Conservation (phyloP, 1,140 invertebrate genomes). For the Portunus trituberculatus region DNA sequence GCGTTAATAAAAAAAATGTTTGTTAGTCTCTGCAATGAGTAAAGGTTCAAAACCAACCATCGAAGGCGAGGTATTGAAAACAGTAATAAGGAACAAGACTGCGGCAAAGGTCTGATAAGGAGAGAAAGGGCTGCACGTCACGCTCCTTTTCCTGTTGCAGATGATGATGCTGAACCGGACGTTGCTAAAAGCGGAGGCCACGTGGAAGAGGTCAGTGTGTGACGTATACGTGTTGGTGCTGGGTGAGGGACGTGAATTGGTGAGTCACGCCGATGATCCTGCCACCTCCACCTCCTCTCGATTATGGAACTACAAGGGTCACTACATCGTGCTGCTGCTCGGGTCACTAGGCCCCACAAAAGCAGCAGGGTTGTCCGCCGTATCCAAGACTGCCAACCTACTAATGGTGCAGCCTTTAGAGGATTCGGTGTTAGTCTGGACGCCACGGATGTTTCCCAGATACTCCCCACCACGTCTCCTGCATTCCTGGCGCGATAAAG, state of each 20-base stretch:
- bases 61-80: background rate
- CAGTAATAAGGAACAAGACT: background rate
- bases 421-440: conserved; percentile 50
- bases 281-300: conserved; percentile 1
- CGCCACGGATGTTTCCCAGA: conserved; percentile 43
- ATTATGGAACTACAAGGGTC: conserved; percentile 71
- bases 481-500: conserved; percentile 30
- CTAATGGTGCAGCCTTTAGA: conserved; percentile 53
- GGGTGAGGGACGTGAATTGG: conserved; percentile 8
- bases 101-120: background rate
- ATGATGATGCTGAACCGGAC: background rate
- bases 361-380: conserved; percentile 57
- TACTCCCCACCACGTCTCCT: background rate
- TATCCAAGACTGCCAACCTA: conserved; percentile 58
- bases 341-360: background rate
- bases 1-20: background rate
- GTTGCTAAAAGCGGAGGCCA: background rate
- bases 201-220: conserved; percentile 58
- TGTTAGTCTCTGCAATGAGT: background rate
- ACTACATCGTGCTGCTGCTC: conserved; percentile 61
- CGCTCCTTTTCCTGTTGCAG: conserved; percentile 13
- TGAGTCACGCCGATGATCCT: conserved; percentile 46
- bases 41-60: background rate
- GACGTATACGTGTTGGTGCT: conserved; percentile 62
- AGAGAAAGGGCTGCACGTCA: background rate